A percentile compares a stretch with the other conserved stretches of the same genome.
phyloP scores from a whole-genome alignment of 2,888 invertebrate genomes.

The Balanococcus diminutus region DNA sequence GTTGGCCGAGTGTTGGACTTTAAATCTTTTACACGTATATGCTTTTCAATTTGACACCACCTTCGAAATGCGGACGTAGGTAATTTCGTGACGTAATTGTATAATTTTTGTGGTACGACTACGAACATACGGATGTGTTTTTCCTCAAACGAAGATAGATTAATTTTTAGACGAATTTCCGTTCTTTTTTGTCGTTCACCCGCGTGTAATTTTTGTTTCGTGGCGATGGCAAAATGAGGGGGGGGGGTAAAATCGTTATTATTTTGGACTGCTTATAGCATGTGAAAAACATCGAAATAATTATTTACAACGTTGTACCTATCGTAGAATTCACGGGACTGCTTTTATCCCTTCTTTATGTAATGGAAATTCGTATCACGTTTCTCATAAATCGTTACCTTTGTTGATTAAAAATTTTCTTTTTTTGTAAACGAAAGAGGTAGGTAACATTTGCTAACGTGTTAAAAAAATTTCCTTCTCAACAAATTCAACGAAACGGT shows the following conservation, averaged over 20 bases:
- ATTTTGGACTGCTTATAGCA: not conserved
- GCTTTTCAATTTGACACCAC: not conserved
- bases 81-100: not conserved
- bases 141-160: not conserved
- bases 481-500: not conserved
- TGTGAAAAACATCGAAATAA: not conserved
- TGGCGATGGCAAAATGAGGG: too few relatives aligned
- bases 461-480: not conserved
- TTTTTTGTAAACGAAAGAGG: not conserved
- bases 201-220: too few relatives aligned
- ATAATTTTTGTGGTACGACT: not conserved
- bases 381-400: constrained; percentile 35
- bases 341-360: not conserved
- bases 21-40: not conserved
- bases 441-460: not conserved
- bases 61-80: not conserved
- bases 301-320: not conserved
- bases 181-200: too few relatives aligned
- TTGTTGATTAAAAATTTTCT: constrained; percentile 19
- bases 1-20: not conserved
- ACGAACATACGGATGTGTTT: not conserved
- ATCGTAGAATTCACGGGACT: not conserved
- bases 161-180: too few relatives aligned
- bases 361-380: constrained; percentile 31
- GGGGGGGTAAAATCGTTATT: not conserved